Percentiles rank a stretch among this genome's conserved stretches.
Evolutionary conservation across 1,140 invertebrate genomes (phyloP).

Genomic region (Drosophila santomea): DNA sequence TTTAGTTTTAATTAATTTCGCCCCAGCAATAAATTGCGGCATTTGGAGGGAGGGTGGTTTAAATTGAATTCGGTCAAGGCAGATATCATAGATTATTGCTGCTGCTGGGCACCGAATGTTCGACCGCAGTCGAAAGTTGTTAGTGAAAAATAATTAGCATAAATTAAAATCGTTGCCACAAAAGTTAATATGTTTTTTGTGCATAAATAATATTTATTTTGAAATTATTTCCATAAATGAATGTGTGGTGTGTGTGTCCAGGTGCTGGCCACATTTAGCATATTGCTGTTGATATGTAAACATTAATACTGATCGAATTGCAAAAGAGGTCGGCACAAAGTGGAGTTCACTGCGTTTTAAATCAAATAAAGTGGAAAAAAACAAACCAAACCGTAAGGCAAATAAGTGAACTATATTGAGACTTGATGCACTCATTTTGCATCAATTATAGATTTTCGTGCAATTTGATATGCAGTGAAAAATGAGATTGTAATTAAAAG

Average conservation of each 20-base stretch:
- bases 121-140: conserved; percentile 58
- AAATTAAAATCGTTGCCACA: conserved; percentile 64
- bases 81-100: conserved; percentile 55
- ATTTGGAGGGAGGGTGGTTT: conserved; percentile 7
- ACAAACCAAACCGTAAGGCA: conserved; percentile 23
- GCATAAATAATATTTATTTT: conserved; percentile 53
- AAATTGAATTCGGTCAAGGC: conserved; percentile 47
- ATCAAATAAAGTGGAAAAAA: conserved; percentile 20
- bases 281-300: conserved; percentile 61
- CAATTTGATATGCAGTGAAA: conserved; percentile 32
- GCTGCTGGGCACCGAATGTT: conserved; percentile 2
- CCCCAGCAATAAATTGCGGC: conserved; percentile 39
- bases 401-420: conserved; percentile 39
- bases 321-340: conserved; percentile 36
- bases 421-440: conserved; percentile 55
- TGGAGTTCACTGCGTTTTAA: conserved; percentile 35
- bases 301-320: conserved; percentile 60
- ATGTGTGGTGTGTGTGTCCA: conserved; percentile 28
- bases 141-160: conserved; percentile 80
- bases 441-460: conserved; percentile 54
- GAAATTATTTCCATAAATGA: conserved; percentile 43
- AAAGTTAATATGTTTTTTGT: conserved; percentile 57
- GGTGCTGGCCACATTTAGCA: conserved; percentile 45
- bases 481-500: conserved; percentile 75
- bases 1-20: conserved; percentile 73